A percentile compares a stretch with the other conserved stretches of the same genome.
These are phyloP conservation scores for Tympanoctomys barrerae DNA, from an alignment of 2,797 vertebrate genomes.

Conservation along the genomic window DNA sequence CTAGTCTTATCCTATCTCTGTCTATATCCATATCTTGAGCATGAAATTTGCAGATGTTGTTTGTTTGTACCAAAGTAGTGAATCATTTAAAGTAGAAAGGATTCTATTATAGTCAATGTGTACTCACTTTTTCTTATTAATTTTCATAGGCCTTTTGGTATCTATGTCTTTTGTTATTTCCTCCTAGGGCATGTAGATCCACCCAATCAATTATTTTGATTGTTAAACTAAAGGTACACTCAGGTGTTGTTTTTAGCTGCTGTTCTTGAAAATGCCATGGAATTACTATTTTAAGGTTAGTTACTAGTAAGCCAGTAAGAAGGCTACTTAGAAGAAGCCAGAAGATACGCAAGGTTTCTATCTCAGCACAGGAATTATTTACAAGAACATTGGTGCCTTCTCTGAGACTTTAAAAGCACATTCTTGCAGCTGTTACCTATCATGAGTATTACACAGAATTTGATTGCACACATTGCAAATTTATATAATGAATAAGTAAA, in stretches of 20 bases:
- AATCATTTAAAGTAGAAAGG: background rate
- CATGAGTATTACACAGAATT: background rate
- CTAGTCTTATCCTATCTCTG: background rate
- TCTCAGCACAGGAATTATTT: background rate
- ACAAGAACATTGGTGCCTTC: background rate
- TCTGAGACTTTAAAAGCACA: background rate
- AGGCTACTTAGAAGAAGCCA: background rate
- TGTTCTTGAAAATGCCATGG: background rate
- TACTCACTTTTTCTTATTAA: background rate
- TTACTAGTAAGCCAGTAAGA: background rate
- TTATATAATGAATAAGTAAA: background rate
- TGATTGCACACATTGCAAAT: background rate
- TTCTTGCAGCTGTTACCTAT: background rate
- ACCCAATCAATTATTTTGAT: background rate
- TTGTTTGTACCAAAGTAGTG: background rate
- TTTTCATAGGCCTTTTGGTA: background rate
- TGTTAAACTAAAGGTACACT: background rate
- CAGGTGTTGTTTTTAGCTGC: background rate
- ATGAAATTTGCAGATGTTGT: background rate
- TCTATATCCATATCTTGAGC: background rate
- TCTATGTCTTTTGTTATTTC: background rate
- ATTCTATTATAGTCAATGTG: background rate
- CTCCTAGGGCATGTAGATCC: background rate
- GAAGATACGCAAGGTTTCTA: background rate
- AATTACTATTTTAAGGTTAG: slow-evolving; percentile 10